Percentiles rank a stretch among this genome's conserved stretches.
Conservation (phyloP, 2,113 vertebrate genomes). For the Poeciliopsis turrubarensis region DNA sequence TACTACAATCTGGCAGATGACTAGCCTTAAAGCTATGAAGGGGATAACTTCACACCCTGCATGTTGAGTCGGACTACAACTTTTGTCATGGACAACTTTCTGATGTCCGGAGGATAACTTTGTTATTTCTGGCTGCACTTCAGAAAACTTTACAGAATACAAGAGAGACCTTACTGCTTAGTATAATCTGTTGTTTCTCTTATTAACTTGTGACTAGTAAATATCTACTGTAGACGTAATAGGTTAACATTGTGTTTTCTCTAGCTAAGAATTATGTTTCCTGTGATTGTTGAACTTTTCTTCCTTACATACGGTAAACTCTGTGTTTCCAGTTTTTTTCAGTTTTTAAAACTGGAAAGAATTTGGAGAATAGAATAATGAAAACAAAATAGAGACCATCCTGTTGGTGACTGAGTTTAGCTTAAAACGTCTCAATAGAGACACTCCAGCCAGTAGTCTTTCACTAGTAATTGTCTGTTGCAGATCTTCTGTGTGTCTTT, state of each 20-base stretch:
- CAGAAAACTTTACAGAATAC: neutral
- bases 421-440: too few species aligned
- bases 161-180: neutral
- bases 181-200: neutral
- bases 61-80: neutral
- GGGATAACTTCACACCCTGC: neutral
- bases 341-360: too few species aligned
- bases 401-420: too few species aligned
- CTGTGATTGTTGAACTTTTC: neutral
- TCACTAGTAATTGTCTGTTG: too few species aligned
- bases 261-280: neutral
- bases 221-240: neutral
- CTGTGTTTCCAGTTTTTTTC: neutral
- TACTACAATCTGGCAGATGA: neutral
- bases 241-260: too few species aligned
- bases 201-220: neutral
- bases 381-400: too few species aligned
- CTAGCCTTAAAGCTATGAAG: neutral
- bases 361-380: too few species aligned
- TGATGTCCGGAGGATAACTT: neutral
- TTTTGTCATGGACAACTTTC: neutral
- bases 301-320: slow-evolving; percentile 3
- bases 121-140: neutral
- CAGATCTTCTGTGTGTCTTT: too few species aligned
- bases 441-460: too few species aligned